Base-by-base conservation (phyloP, 1,140 invertebrate species). In the Macrotrachela quadricornifera region DNA sequence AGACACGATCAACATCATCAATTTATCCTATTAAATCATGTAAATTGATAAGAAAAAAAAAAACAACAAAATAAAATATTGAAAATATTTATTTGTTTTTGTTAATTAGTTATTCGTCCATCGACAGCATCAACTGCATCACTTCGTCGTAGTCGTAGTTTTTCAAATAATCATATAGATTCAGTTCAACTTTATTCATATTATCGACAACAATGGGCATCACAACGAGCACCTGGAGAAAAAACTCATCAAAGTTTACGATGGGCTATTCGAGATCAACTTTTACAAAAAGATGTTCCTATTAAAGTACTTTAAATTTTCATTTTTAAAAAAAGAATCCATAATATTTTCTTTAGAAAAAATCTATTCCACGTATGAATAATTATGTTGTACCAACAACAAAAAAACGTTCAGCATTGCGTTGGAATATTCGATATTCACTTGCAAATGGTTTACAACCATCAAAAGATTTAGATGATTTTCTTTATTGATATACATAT, bases 261-360 rank as follows among this genome's bases (percentile, higher is more conserved):
- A 37, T 68, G 66, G 66, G 61, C 61, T 56, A 59, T 68, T n/a
- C 49, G 62, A 54, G 65, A 66, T 59, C 61, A 65, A 50, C 67
- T 68, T 64, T 53, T 66, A 13, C 63, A 67, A 41, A 63, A 66
- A 51, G 53, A 59, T 21, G 60, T 64, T 14, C 57, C 63, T 45
- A 60, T 62, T 51, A 65, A 64, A 59, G 62, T 65, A 50, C 37
- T n/a, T 46, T 14, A n/a, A 0, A 14, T 9, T 37, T 14, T 54
- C 30, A 50, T 10, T 54, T 54, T 53, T 6, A 16, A 14, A 17
- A 14, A 46, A 13, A 14, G 6, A 49, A 15, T n/a, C 10, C 1
- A 21, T 47, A 16, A n/a, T 48, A 39, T 56, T 53, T 41, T 46
- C 40, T 21, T 48, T 59, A 67, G 65, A 63, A 60, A 57, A 51